These are phyloP conservation scores for Megaceryle maxima DNA, from an alignment of 2,113 vertebrate genomes.

Conservation along the genomic window DNA sequence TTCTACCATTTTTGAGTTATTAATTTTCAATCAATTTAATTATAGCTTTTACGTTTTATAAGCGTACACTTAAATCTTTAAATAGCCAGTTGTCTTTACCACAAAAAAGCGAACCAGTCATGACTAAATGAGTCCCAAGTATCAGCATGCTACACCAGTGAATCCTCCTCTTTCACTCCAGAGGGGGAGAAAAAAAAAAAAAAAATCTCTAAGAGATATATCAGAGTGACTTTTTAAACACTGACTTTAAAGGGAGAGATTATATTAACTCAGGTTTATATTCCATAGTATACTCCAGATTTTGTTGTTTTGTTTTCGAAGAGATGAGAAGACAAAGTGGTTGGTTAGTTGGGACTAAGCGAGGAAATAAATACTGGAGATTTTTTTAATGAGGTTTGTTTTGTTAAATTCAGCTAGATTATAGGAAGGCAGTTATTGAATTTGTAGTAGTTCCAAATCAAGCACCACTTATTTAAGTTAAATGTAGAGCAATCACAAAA, in stretches of 20 bases:
- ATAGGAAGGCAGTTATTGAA: neutral
- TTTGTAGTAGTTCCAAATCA: neutral
- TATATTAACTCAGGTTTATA: neutral
- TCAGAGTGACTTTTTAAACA: neutral
- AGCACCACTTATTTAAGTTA: neutral
- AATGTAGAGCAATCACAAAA: neutral
- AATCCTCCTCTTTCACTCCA: neutral
- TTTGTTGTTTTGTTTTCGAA: neutral
- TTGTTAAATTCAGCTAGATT: neutral
- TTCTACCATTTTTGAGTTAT: neutral
- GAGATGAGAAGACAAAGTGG: neutral
- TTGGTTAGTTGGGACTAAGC: neutral
- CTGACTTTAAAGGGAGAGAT: neutral
- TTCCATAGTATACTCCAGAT: neutral
- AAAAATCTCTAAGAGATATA: neutral
- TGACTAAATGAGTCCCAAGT: neutral
- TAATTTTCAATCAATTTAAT: neutral
- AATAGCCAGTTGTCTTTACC: neutral
- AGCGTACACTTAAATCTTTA: neutral
- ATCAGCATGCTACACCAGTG: neutral
- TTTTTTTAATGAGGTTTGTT: neutral
- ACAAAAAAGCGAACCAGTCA: neutral
- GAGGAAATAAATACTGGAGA: neutral
- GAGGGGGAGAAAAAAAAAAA: too few relatives aligned
- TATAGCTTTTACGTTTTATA: neutral